These are phyloP conservation scores for Spheniscus mendiculus DNA, from an alignment of 2,113 vertebrate genomes.

Conservation along the genomic window DNA sequence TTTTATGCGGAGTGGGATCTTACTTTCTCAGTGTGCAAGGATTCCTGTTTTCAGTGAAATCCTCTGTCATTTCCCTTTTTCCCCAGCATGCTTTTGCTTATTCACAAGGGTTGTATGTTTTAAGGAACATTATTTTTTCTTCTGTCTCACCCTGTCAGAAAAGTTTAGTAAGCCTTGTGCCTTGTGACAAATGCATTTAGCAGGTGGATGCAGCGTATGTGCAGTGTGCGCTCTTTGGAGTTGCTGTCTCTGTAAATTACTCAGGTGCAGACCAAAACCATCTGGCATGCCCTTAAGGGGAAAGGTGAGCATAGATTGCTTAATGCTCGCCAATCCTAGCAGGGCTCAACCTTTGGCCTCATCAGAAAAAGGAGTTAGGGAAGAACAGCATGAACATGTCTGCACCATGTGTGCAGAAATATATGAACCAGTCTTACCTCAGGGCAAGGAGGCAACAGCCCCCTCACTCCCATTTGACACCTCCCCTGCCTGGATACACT, in stretches of 20 bases:
- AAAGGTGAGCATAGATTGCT: not conserved
- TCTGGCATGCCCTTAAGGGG: not conserved
- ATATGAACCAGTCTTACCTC: not conserved
- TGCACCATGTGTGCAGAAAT: not conserved
- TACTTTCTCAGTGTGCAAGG: not conserved
- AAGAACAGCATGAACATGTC: not conserved
- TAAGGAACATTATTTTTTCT: not conserved
- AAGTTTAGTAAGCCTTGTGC: not conserved
- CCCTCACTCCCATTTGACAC: not conserved
- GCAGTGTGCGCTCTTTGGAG: not conserved
- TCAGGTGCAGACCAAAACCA: not conserved
- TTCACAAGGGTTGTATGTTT: not conserved
- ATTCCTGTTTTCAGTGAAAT: not conserved
- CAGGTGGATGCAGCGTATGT: not conserved
- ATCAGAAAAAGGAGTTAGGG: not conserved
- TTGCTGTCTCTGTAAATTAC: slow-evolving; percentile 19
- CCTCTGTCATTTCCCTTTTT: not conserved
- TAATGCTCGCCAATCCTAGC: not conserved
- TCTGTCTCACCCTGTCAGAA: not conserved
- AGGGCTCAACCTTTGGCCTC: not conserved
- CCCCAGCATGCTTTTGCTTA: not conserved
- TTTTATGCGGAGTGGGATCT: not conserved
- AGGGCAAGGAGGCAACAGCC: not conserved
- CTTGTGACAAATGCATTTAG: not conserved
- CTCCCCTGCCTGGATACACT: not conserved